Percentiles rank a stretch among this genome's conserved stretches.
phyloP scores from a whole-genome alignment of 2,113 vertebrate species.

The Sarotherodon lohbergeri region DNA sequence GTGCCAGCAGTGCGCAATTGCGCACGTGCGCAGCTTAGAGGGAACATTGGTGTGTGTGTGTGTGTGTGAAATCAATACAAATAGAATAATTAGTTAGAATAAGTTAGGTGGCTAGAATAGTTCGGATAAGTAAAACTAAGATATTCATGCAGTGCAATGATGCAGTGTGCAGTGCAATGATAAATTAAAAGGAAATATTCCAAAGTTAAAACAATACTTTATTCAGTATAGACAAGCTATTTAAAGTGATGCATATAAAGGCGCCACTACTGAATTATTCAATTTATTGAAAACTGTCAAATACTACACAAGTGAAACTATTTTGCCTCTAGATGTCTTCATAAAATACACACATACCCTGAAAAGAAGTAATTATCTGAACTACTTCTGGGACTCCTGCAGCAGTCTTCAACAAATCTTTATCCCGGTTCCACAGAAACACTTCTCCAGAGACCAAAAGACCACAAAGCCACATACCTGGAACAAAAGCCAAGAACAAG shows the following conservation, averaged over 20 bases:
- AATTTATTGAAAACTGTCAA: neutral
- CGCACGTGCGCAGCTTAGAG: too few species aligned
- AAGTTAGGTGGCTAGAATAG: neutral
- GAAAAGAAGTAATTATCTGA: slow-evolving; percentile 59
- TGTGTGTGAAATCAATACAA: neutral
- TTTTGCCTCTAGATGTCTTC: neutral
- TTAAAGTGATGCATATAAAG: neutral
- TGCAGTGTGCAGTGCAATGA: neutral
- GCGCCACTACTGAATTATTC: neutral
- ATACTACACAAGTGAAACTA: neutral
- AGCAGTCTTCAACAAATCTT: slow-evolving; percentile 79
- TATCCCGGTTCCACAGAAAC: slow-evolving; percentile 93
- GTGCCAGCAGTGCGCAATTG: too few species aligned
- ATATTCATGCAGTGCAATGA: neutral
- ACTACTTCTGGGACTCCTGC: slow-evolving; percentile 69
- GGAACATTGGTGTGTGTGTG: too few species aligned
- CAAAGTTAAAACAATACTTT: neutral
- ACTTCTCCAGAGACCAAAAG: slow-evolving; percentile 82
- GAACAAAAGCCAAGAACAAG: neutral
- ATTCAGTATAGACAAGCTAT: neutral
- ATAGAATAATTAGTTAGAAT: neutral
- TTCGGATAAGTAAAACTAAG: neutral
- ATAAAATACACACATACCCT: slow-evolving; percentile 62
- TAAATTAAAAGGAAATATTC: neutral
- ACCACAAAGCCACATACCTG: slow-evolving; percentile 88